phyloP scores from a whole-genome alignment of 2,888 invertebrate species.

The Lasioglossum villosulum region DNA sequence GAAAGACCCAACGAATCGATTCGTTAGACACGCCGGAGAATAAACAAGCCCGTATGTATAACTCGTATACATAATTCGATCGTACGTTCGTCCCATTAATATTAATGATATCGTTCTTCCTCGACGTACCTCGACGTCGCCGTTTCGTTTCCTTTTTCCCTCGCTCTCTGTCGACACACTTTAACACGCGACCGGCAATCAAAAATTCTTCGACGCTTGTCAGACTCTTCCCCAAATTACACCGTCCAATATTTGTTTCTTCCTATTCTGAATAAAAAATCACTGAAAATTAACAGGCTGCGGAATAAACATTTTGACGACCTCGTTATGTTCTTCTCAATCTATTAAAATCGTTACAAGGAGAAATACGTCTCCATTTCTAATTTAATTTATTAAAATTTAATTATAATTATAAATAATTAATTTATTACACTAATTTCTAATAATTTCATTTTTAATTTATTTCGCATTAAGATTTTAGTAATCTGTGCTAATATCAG shows the following conservation, averaged over 20 bases:
- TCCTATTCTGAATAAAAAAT: not conserved
- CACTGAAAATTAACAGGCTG: not conserved
- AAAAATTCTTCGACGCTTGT: not conserved
- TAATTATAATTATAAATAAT: no score
- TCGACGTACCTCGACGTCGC: slow-evolving; percentile 3
- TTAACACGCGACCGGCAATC: not conserved
- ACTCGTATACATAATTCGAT: slow-evolving; percentile 45
- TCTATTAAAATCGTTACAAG: no score
- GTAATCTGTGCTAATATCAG: no score
- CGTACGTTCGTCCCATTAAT: slow-evolving; percentile 28
- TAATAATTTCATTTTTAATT: no score
- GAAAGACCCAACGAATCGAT: slow-evolving; percentile 44
- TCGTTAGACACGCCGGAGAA: slow-evolving; percentile 38
- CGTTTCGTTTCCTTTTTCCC: slow-evolving; percentile 14
- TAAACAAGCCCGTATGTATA: slow-evolving; percentile 30
- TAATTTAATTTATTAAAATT: no score
- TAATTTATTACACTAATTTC: no score
- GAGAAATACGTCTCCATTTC: no score
- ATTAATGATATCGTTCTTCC: slow-evolving; percentile 35
- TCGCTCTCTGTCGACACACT: not conserved
- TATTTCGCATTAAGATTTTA: no score
- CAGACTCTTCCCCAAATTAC: not conserved
- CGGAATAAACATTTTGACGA: not conserved
- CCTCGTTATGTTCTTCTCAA: no score
- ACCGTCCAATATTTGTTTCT: not conserved